Base-by-base conservation (phyloP, 2,113 vertebrate species). In the Lipophrys pholis region DNA sequence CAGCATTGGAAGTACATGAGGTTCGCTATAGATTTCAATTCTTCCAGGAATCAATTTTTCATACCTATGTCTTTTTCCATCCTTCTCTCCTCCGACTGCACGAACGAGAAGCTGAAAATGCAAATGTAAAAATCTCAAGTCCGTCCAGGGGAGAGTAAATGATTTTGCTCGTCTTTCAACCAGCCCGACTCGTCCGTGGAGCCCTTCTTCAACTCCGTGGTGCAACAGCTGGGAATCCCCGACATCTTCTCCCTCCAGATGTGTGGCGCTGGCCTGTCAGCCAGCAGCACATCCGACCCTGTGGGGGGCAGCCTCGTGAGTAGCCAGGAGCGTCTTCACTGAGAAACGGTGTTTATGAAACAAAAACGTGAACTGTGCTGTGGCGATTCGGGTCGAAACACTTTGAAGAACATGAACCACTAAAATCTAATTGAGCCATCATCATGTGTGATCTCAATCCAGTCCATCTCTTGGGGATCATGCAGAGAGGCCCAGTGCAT, bases 201-300 rank as follows among this genome's bases (percentile, higher is more conserved):
- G 88, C 97, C 98, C 0, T 99, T 99, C 93, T 99, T 99, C 65
- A 94, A 98, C 79, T 98, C 98, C 3, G 73, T 98, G 10, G 96
- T 99, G 88, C 83, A 72, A 3, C 95, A 97, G 87, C 94, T 95
- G 0, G 90, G 91, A 51, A 96, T 99, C 54, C 94, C 97, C 7
- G 82, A 99, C 66, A 45, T 97, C 21, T 99, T 99, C 91, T 99
- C 97, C 80, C 94, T 99, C 85, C 98, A 99, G 93, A 98, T 99
- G 97, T 99, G 98, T 4, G 98, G 98, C 2, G 94, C 94, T 14
- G 95, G 96, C 57, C 62, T 96, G 73, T 93, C 95, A 3, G 90
- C 93, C 53, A 90, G 93, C 77, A 90, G 85, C 76, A 49, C 87
- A 35, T 90, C 85, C 0, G 89, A 94, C 88, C 90, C 94, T 78